Evolutionary conservation across 2,797 vertebrate genomes (phyloP).

Genomic region (Pseudochirops corinnae): DNA sequence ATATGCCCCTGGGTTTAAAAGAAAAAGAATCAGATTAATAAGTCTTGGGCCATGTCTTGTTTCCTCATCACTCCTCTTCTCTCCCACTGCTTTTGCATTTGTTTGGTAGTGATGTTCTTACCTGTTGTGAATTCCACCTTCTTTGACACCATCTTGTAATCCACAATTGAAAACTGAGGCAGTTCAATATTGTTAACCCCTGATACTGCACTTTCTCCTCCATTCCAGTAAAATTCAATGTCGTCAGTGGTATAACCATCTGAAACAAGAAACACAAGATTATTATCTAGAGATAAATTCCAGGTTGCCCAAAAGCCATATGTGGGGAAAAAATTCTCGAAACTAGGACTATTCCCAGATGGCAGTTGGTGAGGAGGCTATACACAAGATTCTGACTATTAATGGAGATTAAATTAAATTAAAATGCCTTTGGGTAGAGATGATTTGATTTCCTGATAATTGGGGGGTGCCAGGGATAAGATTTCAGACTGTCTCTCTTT

Average conservation of each 20-base stretch:
- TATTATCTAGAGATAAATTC: constrained; percentile 18
- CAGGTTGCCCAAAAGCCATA: constrained; percentile 18
- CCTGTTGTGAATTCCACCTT: constrained; percentile 96
- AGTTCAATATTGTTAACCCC: constrained; percentile 96
- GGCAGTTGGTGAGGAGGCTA: background rate
- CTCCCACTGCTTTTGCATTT: background rate
- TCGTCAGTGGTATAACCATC: constrained; percentile 98
- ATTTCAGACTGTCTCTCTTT: constrained; percentile 8
- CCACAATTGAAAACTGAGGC: constrained; percentile 95
- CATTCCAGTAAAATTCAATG: constrained; percentile 97
- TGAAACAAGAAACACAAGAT: constrained; percentile 78
- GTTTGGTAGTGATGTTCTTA: constrained; percentile 75
- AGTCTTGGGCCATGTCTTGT: constrained; percentile 16
- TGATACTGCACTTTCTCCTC: constrained; percentile 91
- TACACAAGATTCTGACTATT: background rate
- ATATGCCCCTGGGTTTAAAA: constrained; percentile 90
- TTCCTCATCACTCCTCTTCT: background rate
- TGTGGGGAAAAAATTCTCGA: background rate
- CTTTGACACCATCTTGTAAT: constrained; percentile 95
- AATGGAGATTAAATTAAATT: background rate
- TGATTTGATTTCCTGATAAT: background rate
- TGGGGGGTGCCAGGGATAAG: background rate
- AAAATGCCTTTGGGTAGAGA: constrained; percentile 9
- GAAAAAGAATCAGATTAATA: constrained; percentile 25
- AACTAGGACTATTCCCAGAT: constrained; percentile 3